A percentile compares a stretch with the other conserved stretches of the same genome.
Conservation (phyloP, 2,888 invertebrate genomes). For the Tigriopus californicus region DNA sequence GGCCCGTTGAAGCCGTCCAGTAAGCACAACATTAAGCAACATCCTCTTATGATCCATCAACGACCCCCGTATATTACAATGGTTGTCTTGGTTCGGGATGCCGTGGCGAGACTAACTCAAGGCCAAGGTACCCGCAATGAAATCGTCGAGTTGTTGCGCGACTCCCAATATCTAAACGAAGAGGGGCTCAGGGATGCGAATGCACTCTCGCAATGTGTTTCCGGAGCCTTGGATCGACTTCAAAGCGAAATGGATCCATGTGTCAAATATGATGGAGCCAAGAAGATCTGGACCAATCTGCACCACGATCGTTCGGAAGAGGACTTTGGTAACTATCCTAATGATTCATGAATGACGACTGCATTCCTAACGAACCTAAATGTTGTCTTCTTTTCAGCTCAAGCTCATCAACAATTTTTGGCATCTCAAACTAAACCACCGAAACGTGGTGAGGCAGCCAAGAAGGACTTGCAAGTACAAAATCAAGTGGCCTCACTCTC, state of each 20-base stretch:
- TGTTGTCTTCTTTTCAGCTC: constrained; percentile 5
- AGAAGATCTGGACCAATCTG: constrained; percentile 88
- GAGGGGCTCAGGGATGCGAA: constrained; percentile 28
- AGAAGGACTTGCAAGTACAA: no score
- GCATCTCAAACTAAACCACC: no score
- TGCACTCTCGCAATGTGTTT: constrained; percentile 55
- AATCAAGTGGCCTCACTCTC: no score
- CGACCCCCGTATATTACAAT: constrained; percentile 80
- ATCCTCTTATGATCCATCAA: constrained; percentile 56
- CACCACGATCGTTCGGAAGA: constrained; percentile 49
- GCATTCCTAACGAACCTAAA: neutral
- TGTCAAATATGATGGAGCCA: constrained; percentile 73
- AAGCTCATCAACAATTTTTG: no score
- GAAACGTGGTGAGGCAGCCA: no score
- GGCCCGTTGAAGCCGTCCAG: constrained; percentile 47
- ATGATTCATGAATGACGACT: no score
- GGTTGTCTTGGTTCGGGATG: constrained; percentile 73
- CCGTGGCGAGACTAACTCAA: constrained; percentile 77
- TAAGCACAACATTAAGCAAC: constrained; percentile 47
- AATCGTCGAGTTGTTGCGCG: constrained; percentile 65
- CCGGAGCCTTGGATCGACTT: constrained; percentile 71
- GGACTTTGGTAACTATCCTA: constrained; percentile 42
- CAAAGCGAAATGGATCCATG: constrained; percentile 80
- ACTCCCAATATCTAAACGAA: constrained; percentile 42
- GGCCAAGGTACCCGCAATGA: constrained; percentile 82